phyloP scores from a whole-genome alignment of 2,888 invertebrate species.

The Rhimphoctona megacephalus region DNA sequence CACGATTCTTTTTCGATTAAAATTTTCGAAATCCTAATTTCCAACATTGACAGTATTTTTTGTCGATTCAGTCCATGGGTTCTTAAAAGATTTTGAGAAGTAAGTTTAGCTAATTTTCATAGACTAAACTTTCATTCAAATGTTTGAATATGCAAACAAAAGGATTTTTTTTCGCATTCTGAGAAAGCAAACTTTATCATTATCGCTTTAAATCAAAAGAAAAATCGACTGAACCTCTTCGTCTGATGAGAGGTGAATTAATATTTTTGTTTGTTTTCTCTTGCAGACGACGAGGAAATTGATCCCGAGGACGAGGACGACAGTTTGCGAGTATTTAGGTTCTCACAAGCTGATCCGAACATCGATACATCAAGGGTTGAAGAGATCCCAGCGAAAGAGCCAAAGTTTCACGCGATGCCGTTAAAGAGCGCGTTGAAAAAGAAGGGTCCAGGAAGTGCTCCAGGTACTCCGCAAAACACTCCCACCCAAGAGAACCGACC shows the following conservation, averaged over 20 bases:
- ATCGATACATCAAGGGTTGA: constrained; percentile 94
- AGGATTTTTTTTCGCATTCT: not conserved
- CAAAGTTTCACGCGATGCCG: constrained; percentile 95
- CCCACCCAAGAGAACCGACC: constrained; percentile 90
- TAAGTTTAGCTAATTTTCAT: not conserved
- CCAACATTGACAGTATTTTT: not conserved
- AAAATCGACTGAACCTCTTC: not conserved
- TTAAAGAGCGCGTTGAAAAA: constrained; percentile 97
- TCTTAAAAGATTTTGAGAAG: not conserved
- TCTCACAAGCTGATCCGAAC: constrained; percentile 88
- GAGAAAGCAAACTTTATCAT: not conserved
- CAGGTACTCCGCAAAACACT: constrained; percentile 89
- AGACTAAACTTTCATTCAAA: not conserved
- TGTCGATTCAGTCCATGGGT: not conserved
- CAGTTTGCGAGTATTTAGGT: constrained; percentile 86
- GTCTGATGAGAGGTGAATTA: not conserved
- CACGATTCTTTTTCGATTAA: not conserved
- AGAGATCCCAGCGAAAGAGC: constrained; percentile 97
- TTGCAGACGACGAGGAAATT: constrained; percentile 88
- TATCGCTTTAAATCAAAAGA: not conserved
- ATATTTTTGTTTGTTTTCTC: not conserved
- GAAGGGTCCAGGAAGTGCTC: constrained; percentile 88
- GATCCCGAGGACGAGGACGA: constrained; percentile 88
- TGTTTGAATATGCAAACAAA: not conserved
- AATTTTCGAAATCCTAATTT: not conserved